Conservation (phyloP, 2,113 vertebrate species). For the Setophaga petechia region DNA sequence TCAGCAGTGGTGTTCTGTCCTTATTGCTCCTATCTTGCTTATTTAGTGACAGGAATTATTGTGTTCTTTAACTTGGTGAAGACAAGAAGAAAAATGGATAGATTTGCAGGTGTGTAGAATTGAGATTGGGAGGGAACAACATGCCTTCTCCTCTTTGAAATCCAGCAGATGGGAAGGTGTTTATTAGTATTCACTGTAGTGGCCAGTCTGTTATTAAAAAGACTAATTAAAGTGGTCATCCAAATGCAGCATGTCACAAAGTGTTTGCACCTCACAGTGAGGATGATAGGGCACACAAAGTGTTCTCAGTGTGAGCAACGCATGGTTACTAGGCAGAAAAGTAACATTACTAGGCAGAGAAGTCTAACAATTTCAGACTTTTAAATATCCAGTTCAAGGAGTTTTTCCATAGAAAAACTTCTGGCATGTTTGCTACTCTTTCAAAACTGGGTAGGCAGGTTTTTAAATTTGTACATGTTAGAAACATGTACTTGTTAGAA, state of each 20-base stretch:
- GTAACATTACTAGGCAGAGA: neutral
- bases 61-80: neutral
- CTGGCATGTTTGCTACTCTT: neutral
- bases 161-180: slow-evolving; percentile 26
- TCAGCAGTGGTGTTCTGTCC: neutral
- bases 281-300: neutral
- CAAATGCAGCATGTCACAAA: neutral
- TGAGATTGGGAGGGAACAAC: neutral
- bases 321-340: neutral
- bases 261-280: neutral
- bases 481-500: neutral
- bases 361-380: neutral
- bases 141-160: neutral
- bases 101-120: neutral
- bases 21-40: neutral
- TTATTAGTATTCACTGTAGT: slow-evolving; percentile 10
- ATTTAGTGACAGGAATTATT: neutral
- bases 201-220: neutral
- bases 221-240: slow-evolving; percentile 28
- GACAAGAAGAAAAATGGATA: neutral
- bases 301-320: neutral
- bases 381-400: neutral
- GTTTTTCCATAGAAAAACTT: neutral
- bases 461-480: neutral
- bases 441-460: neutral